Conservation (phyloP, 92 coral and sea anemone species). For the Heteractis magnifica region DNA sequence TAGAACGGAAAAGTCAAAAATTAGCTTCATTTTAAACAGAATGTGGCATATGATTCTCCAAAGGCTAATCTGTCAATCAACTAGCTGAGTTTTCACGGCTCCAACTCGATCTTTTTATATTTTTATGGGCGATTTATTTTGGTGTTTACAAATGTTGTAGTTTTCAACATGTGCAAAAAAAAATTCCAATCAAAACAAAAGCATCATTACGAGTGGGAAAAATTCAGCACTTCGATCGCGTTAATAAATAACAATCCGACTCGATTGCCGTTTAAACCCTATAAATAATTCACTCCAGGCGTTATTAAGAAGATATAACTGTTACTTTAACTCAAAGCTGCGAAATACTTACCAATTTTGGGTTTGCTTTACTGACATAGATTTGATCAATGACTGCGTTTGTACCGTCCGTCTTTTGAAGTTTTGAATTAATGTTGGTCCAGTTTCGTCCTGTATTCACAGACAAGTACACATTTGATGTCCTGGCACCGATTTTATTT, state of each 20-base stretch:
- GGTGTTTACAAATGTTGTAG: not conserved
- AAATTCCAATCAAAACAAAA: not conserved
- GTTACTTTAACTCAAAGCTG: not conserved
- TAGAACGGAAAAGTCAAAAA: not conserved
- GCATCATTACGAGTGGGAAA: not conserved
- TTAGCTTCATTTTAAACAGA: not conserved
- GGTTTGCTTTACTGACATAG: constrained; percentile 49
- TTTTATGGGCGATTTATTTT: not conserved
- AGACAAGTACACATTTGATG: constrained; percentile 49
- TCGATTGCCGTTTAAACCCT: not conserved
- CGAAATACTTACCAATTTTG: constrained; percentile 53
- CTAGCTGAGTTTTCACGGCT: not conserved
- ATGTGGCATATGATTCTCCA: not conserved
- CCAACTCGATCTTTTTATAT: not conserved
- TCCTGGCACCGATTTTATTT: not conserved
- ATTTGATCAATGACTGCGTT: constrained; percentile 45
- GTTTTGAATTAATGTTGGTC: constrained; percentile 16
- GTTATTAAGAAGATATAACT: not conserved
- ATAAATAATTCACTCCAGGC: not conserved
- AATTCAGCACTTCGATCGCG: not conserved
- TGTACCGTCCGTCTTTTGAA: not conserved
- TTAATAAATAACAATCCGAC: not conserved
- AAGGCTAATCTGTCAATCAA: not conserved
- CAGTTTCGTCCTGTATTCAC: constrained; percentile 54
- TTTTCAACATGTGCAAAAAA: constrained; percentile 1